These are phyloP conservation scores for Sebastes hopkinsi DNA, from an alignment of 2,797 vertebrate genomes.

Conservation along the genomic window DNA sequence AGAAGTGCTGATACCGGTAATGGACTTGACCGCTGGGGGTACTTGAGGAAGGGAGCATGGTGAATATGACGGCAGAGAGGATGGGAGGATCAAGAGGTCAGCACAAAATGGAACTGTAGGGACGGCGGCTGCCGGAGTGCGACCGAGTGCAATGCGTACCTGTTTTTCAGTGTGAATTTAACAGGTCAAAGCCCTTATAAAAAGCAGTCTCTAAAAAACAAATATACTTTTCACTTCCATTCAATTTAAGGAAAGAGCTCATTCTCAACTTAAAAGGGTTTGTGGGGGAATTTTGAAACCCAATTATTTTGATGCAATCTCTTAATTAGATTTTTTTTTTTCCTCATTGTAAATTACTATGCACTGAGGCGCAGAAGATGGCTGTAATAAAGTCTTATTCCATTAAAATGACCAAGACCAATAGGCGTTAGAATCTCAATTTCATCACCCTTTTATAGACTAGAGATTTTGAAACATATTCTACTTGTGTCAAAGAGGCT, in stretches of 20 bases:
- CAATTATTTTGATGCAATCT: conserved; percentile 59
- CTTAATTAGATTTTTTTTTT: conserved; percentile 48
- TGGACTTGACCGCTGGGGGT: conserved; percentile 67
- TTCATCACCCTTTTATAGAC: conserved; percentile 20
- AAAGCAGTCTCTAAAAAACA: not conserved
- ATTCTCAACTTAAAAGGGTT: conserved; percentile 16
- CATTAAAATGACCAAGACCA: conserved; percentile 41
- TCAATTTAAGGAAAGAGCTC: not conserved
- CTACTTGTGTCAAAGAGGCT: not conserved
- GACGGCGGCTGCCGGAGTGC: conserved; percentile 27
- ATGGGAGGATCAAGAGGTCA: conserved; percentile 56
- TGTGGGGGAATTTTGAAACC: conserved; percentile 20
- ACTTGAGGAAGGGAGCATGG: conserved; percentile 42
- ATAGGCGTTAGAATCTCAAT: conserved; percentile 6
- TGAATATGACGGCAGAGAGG: conserved; percentile 43
- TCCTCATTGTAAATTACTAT: conserved; percentile 39
- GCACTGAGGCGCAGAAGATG: conserved; percentile 18
- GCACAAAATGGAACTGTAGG: conserved; percentile 48
- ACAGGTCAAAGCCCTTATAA: conserved; percentile 25
- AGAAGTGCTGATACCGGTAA: conserved; percentile 69
- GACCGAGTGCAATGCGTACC: not conserved
- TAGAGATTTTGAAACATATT: not conserved
- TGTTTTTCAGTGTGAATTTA: conserved; percentile 24
- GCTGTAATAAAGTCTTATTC: conserved; percentile 34
- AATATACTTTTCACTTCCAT: not conserved